A percentile compares a stretch with the other conserved stretches of the same genome.
Evolutionary conservation across 2,113 vertebrate species (phyloP).

Genomic region (Campylorhamphus procurvoides): DNA sequence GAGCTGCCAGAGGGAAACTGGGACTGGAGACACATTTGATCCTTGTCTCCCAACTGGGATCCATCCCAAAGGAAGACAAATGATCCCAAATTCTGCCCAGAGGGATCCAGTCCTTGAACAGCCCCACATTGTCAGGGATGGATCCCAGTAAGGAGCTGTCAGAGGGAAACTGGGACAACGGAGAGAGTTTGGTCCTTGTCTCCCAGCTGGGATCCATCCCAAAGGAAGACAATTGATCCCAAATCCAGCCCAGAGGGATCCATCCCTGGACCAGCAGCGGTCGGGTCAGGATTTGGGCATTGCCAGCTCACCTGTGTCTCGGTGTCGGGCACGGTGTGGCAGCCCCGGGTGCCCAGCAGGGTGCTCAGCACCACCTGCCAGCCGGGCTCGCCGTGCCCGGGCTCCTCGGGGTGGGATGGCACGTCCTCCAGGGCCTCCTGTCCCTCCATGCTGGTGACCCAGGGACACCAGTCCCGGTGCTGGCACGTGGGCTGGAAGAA

Average conservation of each 20-base stretch:
- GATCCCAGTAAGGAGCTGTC: no score
- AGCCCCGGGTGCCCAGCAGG: constrained; percentile 80
- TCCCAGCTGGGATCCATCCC: no score
- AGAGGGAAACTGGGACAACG: no score
- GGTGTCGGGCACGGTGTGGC: constrained; percentile 27
- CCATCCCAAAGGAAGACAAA: no score
- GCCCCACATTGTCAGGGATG: no score
- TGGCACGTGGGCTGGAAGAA: constrained; percentile 90
- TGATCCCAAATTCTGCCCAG: background rate
- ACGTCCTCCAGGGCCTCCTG: background rate
- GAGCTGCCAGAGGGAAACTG: no score
- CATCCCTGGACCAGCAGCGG: no score
- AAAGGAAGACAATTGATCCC: no score
- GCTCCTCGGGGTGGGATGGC: fast-evolving
- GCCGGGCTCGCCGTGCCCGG: constrained; percentile 70
- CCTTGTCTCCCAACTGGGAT: no score
- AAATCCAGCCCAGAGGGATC: no score
- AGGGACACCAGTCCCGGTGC: constrained; percentile 96
- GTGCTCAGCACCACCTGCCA: constrained; percentile 83
- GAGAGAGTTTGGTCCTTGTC: no score
- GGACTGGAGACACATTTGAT: no score
- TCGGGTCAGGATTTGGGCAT: background rate
- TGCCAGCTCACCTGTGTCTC: constrained; percentile 69
- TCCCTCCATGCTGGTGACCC: constrained; percentile 78
- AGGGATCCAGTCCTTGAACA: background rate